phyloP scores from a whole-genome alignment of 2,797 vertebrate genomes.

The Rhyacichthys aspro region DNA sequence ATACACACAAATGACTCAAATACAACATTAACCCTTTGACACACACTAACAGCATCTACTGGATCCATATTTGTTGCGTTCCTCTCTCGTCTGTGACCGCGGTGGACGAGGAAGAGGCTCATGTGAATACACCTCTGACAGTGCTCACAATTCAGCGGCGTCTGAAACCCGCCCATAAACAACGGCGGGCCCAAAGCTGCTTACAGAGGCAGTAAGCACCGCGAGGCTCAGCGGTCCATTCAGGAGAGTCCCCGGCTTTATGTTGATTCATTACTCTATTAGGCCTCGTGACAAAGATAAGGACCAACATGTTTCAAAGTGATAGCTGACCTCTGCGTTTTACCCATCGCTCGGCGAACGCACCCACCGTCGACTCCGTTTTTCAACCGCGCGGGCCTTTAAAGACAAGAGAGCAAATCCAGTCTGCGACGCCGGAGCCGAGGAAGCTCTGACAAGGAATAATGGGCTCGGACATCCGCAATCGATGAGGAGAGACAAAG shows the following conservation, averaged over 20 bases:
- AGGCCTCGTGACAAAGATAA: constrained; percentile 78
- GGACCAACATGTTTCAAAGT: constrained; percentile 81
- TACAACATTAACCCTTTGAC: too few species aligned
- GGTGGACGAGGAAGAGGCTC: constrained; percentile 37
- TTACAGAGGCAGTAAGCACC: constrained; percentile 68
- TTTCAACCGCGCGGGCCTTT: constrained; percentile 37
- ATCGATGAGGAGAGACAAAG: background rate
- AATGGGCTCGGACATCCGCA: constrained; percentile 10
- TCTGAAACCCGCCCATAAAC: constrained; percentile 63
- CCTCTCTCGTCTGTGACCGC: constrained; percentile 19
- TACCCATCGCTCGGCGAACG: constrained; percentile 55
- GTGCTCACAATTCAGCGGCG: constrained; percentile 62
- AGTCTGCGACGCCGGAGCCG: background rate
- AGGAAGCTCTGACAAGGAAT: background rate
- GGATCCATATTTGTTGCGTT: too few species aligned
- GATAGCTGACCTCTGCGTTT: constrained; percentile 80
- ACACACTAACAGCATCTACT: too few species aligned
- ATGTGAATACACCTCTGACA: constrained; percentile 66
- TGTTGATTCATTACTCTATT: constrained; percentile 82
- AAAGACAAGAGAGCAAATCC: constrained; percentile 12
- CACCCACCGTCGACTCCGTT: constrained; percentile 39
- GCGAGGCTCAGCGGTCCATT: constrained; percentile 60
- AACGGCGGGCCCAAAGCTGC: constrained; percentile 64
- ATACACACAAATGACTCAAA: too few species aligned
- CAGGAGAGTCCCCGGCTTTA: constrained; percentile 65